Evolutionary conservation across 37 sponge, comb jelly and placozoan species (phyloP).

Genomic region (Eunapius fragilis): DNA sequence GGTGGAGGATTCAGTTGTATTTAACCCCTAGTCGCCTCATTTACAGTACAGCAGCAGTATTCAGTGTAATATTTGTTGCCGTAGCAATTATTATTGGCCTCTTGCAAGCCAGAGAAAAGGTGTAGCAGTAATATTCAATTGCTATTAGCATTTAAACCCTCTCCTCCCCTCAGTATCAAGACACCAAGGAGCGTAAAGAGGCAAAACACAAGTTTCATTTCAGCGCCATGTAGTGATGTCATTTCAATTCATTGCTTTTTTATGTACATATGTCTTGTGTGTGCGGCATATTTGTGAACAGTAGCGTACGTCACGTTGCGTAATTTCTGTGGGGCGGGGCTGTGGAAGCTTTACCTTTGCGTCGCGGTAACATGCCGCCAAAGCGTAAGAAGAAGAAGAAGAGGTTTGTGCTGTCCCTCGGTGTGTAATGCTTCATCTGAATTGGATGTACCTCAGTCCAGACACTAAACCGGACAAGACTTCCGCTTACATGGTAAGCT

Average conservation of each 20-base stretch:
- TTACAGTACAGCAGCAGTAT: conserved; percentile 49
- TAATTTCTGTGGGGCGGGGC: not conserved
- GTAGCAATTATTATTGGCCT: conserved; percentile 41
- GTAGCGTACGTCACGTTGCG: no score
- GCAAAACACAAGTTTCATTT: conserved; percentile 67
- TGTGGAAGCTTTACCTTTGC: not conserved
- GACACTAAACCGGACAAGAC: not conserved
- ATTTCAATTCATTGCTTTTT: not conserved
- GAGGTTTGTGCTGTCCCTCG: not conserved
- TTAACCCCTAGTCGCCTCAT: conserved; percentile 61
- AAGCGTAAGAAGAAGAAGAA: not conserved
- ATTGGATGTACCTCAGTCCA: not conserved
- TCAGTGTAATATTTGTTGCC: conserved; percentile 38
- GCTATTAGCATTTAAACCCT: not conserved
- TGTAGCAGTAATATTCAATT: not conserved
- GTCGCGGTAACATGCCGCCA: not conserved
- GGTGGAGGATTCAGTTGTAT: conserved; percentile 64
- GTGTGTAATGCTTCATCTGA: not conserved
- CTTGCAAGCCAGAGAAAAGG: conserved; percentile 70
- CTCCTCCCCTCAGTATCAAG: conserved; percentile 43
- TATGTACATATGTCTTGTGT: no score
- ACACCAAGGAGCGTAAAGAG: conserved; percentile 48
- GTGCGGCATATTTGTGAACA: no score
- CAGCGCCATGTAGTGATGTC: conserved; percentile 57
- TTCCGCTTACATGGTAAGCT: not conserved